Evolutionary conservation across 2,797 vertebrate genomes (phyloP).

Genomic region (Notoglanidium macrostoma): DNA sequence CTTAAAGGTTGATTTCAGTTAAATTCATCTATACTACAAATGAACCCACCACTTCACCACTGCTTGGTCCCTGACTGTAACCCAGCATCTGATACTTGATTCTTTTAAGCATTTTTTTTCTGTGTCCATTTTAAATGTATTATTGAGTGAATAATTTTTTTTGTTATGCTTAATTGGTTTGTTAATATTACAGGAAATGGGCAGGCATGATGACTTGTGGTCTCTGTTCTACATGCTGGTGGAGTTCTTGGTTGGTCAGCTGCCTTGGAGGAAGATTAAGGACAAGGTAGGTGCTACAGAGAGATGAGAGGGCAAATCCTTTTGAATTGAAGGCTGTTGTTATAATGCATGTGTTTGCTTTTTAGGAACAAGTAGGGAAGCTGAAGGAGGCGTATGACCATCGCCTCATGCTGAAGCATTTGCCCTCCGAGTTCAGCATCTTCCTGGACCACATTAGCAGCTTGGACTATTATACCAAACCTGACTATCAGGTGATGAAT

Average conservation of each 20-base stretch:
- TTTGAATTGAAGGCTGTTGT: slow-evolving; percentile 25
- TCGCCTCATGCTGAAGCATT: slow-evolving; percentile 94
- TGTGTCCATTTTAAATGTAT: background rate
- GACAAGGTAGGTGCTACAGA: slow-evolving; percentile 84
- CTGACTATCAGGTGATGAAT: slow-evolving; percentile 90
- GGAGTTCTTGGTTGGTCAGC: slow-evolving; percentile 93
- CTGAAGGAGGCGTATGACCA: slow-evolving; percentile 97
- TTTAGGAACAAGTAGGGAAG: slow-evolving; percentile 95
- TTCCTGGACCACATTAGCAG: slow-evolving; percentile 93
- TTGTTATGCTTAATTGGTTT: background rate
- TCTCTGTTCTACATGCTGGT: slow-evolving; percentile 99
- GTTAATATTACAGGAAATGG: slow-evolving; percentile 87
- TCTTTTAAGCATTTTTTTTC: background rate
- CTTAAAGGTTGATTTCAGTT: background rate
- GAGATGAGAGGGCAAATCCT: background rate
- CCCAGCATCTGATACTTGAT: background rate
- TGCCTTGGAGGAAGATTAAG: slow-evolving; percentile 99
- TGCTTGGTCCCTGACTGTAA: background rate
- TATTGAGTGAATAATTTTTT: background rate
- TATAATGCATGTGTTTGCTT: slow-evolving; percentile 34
- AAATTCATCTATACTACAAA: background rate
- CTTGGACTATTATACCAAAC: slow-evolving; percentile 98
- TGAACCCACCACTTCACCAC: background rate
- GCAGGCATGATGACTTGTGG: slow-evolving; percentile 97
- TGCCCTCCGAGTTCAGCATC: slow-evolving; percentile 89